Conservation (phyloP, 2,888 invertebrate genomes). For the Mamestra brassicae region DNA sequence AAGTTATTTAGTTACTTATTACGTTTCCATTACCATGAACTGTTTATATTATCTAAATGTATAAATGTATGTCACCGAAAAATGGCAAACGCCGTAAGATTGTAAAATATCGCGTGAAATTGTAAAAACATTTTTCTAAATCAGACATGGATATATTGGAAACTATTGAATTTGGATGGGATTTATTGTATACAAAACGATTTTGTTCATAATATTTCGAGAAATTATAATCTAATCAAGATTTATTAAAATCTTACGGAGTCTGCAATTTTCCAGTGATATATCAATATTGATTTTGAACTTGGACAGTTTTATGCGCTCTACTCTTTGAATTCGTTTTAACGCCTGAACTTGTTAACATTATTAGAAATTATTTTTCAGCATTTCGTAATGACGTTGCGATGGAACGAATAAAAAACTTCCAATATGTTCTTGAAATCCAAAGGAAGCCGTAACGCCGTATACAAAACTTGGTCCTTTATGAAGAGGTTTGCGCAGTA, state of each 20-base stretch:
- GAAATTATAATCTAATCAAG: too few relatives aligned
- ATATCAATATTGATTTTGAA: too few relatives aligned
- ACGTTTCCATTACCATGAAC: background rate
- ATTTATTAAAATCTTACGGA: too few relatives aligned
- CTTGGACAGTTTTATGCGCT: background rate
- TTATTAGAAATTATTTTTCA: background rate
- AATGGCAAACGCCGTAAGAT: too few relatives aligned
- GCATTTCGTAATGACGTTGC: background rate
- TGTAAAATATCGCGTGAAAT: too few relatives aligned
- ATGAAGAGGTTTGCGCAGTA: constrained; percentile 37
- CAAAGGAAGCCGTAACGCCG: constrained; percentile 15
- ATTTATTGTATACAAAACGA: too few relatives aligned
- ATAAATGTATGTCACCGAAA: too few relatives aligned
- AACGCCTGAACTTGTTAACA: background rate
- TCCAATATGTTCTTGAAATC: constrained; percentile 31
- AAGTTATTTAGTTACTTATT: background rate
- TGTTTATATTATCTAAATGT: background rate
- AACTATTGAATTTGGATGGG: too few relatives aligned
- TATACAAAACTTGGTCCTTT: constrained; percentile 37
- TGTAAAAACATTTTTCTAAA: too few relatives aligned
- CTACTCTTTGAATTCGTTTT: background rate
- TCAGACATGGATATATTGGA: too few relatives aligned
- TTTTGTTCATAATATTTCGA: too few relatives aligned
- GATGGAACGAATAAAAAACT: constrained; percentile 13
- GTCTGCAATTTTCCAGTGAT: too few relatives aligned